phyloP scores from a whole-genome alignment of 2,113 vertebrate species.

The Megalops atlanticus region DNA sequence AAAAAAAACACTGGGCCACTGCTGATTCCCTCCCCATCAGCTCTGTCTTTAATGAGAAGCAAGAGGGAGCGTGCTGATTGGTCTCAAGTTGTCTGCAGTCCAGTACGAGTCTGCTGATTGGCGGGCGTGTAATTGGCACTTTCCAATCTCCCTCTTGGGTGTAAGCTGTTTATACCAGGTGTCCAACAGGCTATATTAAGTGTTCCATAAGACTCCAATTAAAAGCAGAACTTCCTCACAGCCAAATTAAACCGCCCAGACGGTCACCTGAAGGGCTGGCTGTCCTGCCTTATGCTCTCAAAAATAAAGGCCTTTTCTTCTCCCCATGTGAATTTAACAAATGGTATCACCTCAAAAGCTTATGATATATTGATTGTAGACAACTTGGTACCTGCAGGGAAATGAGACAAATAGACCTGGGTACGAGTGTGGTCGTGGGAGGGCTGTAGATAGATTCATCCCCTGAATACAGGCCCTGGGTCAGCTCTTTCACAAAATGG shows the following conservation, averaged over 20 bases:
- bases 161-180: constrained; percentile 65
- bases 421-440: too few species aligned
- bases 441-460: too few species aligned
- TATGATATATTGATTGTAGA: neutral
- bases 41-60: constrained; percentile 64
- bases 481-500: too few species aligned
- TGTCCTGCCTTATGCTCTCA: neutral
- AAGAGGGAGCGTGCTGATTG: constrained; percentile 47
- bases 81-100: constrained; percentile 55
- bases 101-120: constrained; percentile 67
- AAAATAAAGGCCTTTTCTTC: neutral
- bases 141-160: constrained; percentile 41
- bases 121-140: constrained; percentile 65
- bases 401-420: too few species aligned
- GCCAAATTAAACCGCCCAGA: constrained; percentile 57
- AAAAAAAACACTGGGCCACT: constrained; percentile 59
- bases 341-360: neutral
- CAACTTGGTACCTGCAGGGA: neutral
- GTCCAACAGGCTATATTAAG: constrained; percentile 62
- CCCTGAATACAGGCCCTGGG: too few species aligned
- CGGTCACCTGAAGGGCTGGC: constrained; percentile 32
- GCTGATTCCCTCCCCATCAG: constrained; percentile 63
- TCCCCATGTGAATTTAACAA: neutral
- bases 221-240: constrained; percentile 62
- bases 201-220: constrained; percentile 65